These are phyloP conservation scores for Archivesica marissinica DNA, from an alignment of 1,140 invertebrate species.

Conservation along the genomic window DNA sequence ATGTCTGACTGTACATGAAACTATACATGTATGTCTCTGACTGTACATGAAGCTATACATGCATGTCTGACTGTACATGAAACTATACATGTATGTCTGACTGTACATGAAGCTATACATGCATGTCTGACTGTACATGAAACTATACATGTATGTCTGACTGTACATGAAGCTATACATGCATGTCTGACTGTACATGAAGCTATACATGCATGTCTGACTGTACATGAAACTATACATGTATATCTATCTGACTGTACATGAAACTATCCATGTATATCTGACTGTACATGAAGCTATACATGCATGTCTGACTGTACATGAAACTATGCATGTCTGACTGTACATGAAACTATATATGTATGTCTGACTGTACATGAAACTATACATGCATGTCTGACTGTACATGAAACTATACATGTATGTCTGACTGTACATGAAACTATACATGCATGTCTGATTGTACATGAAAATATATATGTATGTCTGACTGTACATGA, in stretches of 20 bases:
- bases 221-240: too few relatives aligned
- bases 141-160: slow-evolving; percentile 1
- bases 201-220: not conserved
- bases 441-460: not conserved
- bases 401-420: too few relatives aligned
- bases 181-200: not conserved
- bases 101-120: not conserved
- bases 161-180: not conserved
- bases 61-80: not conserved
- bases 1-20: not conserved
- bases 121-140: not conserved
- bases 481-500: not conserved
- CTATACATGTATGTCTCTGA: too few relatives aligned
- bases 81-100: slow-evolving; percentile 1
- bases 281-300: not conserved
- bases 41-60: too few relatives aligned
- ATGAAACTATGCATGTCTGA: too few relatives aligned
- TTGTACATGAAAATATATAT: not conserved
- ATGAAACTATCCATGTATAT: not conserved
- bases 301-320: slow-evolving; percentile 4
- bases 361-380: not conserved
- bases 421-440: too few relatives aligned
- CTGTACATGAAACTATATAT: too few relatives aligned
- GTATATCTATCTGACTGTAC: too few relatives aligned
- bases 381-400: slow-evolving; percentile 1